Conservation (phyloP, 2,797 vertebrate species). For the Pipistrellus pygmaeus region DNA sequence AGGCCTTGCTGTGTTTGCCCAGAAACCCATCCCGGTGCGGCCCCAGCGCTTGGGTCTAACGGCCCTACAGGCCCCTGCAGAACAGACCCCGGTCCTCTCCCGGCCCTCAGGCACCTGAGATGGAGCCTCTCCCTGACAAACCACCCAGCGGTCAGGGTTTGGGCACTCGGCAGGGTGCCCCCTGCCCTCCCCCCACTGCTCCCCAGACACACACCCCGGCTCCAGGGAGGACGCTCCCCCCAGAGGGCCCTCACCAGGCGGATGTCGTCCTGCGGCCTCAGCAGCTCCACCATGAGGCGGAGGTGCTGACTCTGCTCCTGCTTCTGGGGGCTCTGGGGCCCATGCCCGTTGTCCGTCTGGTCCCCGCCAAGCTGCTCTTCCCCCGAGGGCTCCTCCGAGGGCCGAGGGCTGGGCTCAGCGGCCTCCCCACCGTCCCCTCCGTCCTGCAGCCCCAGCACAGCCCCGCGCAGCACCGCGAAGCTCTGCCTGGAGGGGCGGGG, state of each 20-base stretch:
- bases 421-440: conserved; percentile 73
- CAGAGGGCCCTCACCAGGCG: conserved; percentile 91
- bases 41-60: neutral
- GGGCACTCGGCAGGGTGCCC: neutral
- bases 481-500: conserved; percentile 91
- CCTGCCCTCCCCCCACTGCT: neutral
- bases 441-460: conserved; percentile 92
- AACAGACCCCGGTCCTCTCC: neutral
- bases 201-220: neutral
- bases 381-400: conserved; percentile 57
- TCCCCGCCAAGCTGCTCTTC: conserved; percentile 23
- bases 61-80: neutral
- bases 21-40: neutral
- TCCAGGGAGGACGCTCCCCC: neutral
- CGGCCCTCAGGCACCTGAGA: neutral
- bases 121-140: neutral
- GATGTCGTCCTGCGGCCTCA: conserved; percentile 94
- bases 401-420: conserved; percentile 62
- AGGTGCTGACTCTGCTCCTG: conserved; percentile 89
- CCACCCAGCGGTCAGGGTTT: neutral
- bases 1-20: neutral
- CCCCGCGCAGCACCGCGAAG: conserved; percentile 95
- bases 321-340: conserved; percentile 45
- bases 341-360: conserved; percentile 12
- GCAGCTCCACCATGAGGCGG: conserved; percentile 93